These are phyloP conservation scores for Beris morrisii DNA, from an alignment of 2,888 invertebrate species.

Conservation along the genomic window DNA sequence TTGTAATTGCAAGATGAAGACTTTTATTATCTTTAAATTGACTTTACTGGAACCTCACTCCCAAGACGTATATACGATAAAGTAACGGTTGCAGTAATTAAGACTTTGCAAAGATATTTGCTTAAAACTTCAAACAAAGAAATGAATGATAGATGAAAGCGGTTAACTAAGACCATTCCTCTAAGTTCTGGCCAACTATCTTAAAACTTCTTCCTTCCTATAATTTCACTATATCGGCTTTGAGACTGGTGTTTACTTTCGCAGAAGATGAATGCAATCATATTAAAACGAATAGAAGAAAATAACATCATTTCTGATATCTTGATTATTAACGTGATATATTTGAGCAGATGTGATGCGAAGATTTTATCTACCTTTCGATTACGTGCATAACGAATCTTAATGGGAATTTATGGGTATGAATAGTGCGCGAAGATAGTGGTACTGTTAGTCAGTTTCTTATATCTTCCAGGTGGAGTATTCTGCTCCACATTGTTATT, in stretches of 20 bases:
- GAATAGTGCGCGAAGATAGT: not conserved
- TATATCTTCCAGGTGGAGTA: too few relatives aligned
- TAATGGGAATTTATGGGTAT: slow-evolving; percentile 7
- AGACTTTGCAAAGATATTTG: slow-evolving; percentile 19
- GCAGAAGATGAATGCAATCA: not conserved
- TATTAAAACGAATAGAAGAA: slow-evolving; percentile 19
- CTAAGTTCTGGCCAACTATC: too few relatives aligned
- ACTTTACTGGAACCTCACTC: not conserved
- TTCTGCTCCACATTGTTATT: too few relatives aligned
- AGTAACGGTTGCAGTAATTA: slow-evolving; percentile 20
- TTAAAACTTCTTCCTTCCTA: too few relatives aligned
- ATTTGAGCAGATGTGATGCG: slow-evolving; percentile 12
- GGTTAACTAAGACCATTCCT: not conserved
- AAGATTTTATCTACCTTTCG: not conserved
- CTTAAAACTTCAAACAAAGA: slow-evolving; percentile 15
- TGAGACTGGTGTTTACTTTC: not conserved
- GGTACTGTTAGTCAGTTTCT: too few relatives aligned
- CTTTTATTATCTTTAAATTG: slow-evolving; percentile 24
- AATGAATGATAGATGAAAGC: slow-evolving; percentile 17
- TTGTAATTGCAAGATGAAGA: not conserved
- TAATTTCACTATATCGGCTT: too few relatives aligned
- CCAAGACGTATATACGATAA: slow-evolving; percentile 1
- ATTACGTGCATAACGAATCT: slow-evolving; percentile 23
- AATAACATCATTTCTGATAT: slow-evolving; percentile 18
- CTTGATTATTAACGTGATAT: slow-evolving; percentile 18